A percentile compares a stretch with the other conserved stretches of the same genome.
phyloP scores from a whole-genome alignment of 2,113 vertebrate genomes.

The Phaethornis superciliosus region DNA sequence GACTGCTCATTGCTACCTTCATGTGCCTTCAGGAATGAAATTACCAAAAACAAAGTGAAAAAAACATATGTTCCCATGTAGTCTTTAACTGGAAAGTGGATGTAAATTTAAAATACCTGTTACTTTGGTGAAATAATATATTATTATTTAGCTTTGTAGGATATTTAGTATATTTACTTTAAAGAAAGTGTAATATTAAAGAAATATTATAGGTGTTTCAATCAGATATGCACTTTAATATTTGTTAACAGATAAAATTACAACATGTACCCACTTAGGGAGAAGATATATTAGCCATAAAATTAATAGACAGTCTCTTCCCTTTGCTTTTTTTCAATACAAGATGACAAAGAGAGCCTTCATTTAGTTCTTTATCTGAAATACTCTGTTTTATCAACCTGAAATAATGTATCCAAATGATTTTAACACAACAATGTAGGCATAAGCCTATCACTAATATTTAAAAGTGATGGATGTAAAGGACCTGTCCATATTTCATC shows the following conservation, averaged over 20 bases:
- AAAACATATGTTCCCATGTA: not conserved
- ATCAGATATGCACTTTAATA: slow-evolving; percentile 43
- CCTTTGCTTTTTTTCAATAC: slow-evolving; percentile 1
- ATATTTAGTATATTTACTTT: not conserved
- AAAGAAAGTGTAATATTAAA: too few relatives aligned
- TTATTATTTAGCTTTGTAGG: not conserved
- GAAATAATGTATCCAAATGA: slow-evolving; percentile 52
- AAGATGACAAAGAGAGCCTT: slow-evolving; percentile 30
- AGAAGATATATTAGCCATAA: slow-evolving; percentile 4
- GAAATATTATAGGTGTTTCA: not conserved
- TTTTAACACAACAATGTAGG: slow-evolving; percentile 50
- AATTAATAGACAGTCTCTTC: slow-evolving; percentile 7
- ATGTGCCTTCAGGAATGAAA: not conserved
- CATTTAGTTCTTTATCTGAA: slow-evolving; percentile 50
- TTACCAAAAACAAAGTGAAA: not conserved
- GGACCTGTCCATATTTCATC: slow-evolving; percentile 41
- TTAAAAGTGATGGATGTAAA: slow-evolving; percentile 69
- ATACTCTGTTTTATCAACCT: slow-evolving; percentile 20
- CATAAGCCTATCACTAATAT: slow-evolving; percentile 54
- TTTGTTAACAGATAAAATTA: slow-evolving; percentile 36
- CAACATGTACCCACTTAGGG: not conserved
- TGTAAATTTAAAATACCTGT: not conserved
- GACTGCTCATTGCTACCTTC: not conserved
- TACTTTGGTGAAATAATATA: not conserved
- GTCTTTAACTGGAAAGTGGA: not conserved